Percentiles rank a stretch among this genome's conserved stretches.
Evolutionary conservation across 2,113 vertebrate genomes (phyloP).

Genomic region (Columbina picui): DNA sequence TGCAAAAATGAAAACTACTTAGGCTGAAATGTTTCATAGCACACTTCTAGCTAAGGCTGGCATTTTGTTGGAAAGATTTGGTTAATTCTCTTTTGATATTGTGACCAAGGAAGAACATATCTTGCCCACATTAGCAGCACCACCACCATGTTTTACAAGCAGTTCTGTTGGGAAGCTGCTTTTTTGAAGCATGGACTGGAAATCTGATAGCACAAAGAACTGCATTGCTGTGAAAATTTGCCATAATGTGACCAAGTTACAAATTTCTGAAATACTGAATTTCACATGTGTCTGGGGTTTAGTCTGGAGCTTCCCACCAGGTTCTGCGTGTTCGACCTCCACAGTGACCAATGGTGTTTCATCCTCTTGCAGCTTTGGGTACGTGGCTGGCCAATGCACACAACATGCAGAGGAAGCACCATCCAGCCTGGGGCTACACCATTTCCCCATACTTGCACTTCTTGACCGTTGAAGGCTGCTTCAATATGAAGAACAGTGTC

Average conservation of each 20-base stretch:
- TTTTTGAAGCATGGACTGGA: not conserved
- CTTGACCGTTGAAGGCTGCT: not conserved
- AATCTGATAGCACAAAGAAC: not conserved
- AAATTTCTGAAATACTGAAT: not conserved
- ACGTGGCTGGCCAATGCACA: not conserved
- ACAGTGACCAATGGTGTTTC: not conserved
- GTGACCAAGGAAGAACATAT: not conserved
- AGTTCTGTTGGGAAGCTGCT: not conserved
- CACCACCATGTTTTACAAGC: not conserved
- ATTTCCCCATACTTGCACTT: not conserved
- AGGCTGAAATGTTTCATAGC: not conserved
- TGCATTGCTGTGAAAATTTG: not conserved
- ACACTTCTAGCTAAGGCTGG: not conserved
- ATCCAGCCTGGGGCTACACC: not conserved
- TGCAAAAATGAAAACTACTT: not conserved
- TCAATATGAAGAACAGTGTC: not conserved
- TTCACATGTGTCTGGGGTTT: not conserved
- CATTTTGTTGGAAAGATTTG: not conserved
- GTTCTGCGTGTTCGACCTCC: not conserved
- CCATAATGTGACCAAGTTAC: not conserved
- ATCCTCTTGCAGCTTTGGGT: not conserved
- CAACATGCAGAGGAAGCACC: fast-evolving
- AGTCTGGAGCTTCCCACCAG: not conserved
- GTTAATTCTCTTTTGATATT: not conserved
- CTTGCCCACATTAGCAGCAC: not conserved